phyloP scores from a whole-genome alignment of 2,888 invertebrate species.

The Xylota sylvarum region DNA sequence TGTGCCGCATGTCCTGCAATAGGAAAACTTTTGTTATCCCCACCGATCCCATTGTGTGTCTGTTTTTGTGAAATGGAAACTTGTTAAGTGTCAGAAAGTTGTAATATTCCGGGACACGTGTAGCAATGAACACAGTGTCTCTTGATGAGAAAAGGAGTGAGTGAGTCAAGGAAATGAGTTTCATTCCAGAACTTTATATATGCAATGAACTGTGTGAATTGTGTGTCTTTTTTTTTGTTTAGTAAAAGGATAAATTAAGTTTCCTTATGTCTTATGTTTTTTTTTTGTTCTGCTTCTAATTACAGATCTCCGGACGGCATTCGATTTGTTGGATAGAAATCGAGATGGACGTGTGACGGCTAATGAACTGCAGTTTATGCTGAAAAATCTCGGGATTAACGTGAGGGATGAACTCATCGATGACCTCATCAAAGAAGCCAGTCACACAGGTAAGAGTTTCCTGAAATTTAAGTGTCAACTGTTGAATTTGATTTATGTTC shows the following conservation, averaged over 20 bases:
- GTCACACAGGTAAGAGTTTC: constrained; percentile 88
- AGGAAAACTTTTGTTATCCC: constrained; percentile 29
- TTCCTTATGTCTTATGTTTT: constrained; percentile 18
- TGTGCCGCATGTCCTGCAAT: neutral
- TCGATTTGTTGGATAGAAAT: constrained; percentile 91
- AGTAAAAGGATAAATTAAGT: constrained; percentile 4
- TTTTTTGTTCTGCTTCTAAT: constrained; percentile 78
- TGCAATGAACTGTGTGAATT: neutral
- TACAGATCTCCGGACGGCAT: constrained; percentile 91
- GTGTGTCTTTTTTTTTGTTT: neutral
- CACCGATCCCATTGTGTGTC: neutral
- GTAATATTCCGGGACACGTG: constrained; percentile 26
- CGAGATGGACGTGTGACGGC: constrained; percentile 91
- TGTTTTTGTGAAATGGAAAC: constrained; percentile 35
- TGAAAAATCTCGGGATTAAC: constrained; percentile 91
- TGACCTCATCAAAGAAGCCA: constrained; percentile 90
- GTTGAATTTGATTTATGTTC: neutral
- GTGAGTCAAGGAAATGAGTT: neutral
- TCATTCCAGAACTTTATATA: neutral
- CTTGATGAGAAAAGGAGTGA: neutral
- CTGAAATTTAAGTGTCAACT: neutral
- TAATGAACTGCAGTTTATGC: constrained; percentile 91
- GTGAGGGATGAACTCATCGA: constrained; percentile 90
- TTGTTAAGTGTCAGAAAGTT: constrained; percentile 40
- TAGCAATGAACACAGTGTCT: neutral